These are phyloP conservation scores for Lates calcarifer DNA, from an alignment of 2,113 vertebrate species.

Conservation along the genomic window DNA sequence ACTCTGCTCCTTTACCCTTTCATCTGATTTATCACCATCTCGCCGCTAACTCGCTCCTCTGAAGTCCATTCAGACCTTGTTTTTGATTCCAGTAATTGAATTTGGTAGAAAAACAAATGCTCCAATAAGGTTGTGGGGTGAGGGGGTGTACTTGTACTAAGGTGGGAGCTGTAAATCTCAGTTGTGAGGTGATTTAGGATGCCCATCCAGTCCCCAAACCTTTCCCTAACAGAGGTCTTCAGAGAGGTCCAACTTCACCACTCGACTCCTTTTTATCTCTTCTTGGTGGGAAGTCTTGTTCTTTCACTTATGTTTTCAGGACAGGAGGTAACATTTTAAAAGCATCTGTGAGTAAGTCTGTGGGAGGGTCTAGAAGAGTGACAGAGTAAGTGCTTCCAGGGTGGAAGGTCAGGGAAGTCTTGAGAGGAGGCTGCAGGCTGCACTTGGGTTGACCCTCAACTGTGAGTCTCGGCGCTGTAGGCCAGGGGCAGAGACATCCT, in stretches of 20 bases:
- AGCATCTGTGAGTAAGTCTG: constrained; percentile 47
- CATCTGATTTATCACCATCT: constrained; percentile 72
- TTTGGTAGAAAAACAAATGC: constrained; percentile 77
- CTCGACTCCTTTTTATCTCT: constrained; percentile 58
- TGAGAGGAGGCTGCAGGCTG: constrained; percentile 51
- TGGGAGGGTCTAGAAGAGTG: constrained; percentile 58
- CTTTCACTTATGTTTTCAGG: constrained; percentile 52
- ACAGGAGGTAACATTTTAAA: constrained; percentile 64
- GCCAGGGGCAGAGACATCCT: neutral
- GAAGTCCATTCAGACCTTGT: constrained; percentile 61
- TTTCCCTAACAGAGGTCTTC: constrained; percentile 19
- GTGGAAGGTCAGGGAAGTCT: constrained; percentile 61
- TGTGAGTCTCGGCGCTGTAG: constrained; percentile 3
- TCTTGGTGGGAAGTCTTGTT: constrained; percentile 54
- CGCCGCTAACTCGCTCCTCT: constrained; percentile 56
- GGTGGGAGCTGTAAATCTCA: constrained; percentile 59
- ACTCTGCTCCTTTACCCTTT: constrained; percentile 60
- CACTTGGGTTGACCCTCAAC: constrained; percentile 58
- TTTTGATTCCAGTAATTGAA: constrained; percentile 75
- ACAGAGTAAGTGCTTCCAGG: constrained; percentile 73
- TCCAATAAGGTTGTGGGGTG: no score
- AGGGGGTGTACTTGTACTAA: constrained; percentile 31
- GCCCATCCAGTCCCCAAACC: constrained; percentile 67
- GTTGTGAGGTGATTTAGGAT: constrained; percentile 69
- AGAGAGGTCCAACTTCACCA: constrained; percentile 25